Conservation (phyloP, 1,140 invertebrate species). For the Leptopilina boulardi region DNA sequence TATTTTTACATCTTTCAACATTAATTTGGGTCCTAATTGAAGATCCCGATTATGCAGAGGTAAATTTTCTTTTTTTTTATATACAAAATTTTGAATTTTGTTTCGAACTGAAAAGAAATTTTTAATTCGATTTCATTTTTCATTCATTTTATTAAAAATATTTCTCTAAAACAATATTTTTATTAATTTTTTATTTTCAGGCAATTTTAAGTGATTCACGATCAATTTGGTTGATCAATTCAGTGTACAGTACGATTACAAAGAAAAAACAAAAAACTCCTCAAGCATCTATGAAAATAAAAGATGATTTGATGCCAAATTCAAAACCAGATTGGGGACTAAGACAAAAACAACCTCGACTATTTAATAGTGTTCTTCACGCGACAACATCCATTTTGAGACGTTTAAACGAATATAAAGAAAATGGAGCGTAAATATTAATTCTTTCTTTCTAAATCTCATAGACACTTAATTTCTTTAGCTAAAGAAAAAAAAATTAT, state of each 20-base stretch:
- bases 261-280: slow-evolving; percentile 43
- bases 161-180: not conserved
- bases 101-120: too few relatives aligned
- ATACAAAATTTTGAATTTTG: too few relatives aligned
- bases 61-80: slow-evolving; percentile 30
- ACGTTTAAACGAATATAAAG: slow-evolving; percentile 42
- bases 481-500: not conserved
- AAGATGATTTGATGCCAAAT: slow-evolving; percentile 51
- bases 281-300: slow-evolving; percentile 11
- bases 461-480: not conserved
- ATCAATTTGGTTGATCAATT: slow-evolving; percentile 50
- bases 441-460: not conserved
- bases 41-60: slow-evolving; percentile 48
- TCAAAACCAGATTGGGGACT: slow-evolving; percentile 59
- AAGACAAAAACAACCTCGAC: slow-evolving; percentile 53
- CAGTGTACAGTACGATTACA: slow-evolving; percentile 38
- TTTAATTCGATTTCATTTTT: not conserved
- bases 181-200: slow-evolving; percentile 36
- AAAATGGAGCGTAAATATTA: not conserved
- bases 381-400: slow-evolving; percentile 47
- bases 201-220: slow-evolving; percentile 42
- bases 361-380: slow-evolving; percentile 51
- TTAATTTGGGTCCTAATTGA: slow-evolving; percentile 56
- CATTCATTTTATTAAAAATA: not conserved
- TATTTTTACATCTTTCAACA: slow-evolving; percentile 60